Base-by-base conservation (phyloP, 53 echinoderm and acorn worm species). In the Echinarachnius parma region DNA sequence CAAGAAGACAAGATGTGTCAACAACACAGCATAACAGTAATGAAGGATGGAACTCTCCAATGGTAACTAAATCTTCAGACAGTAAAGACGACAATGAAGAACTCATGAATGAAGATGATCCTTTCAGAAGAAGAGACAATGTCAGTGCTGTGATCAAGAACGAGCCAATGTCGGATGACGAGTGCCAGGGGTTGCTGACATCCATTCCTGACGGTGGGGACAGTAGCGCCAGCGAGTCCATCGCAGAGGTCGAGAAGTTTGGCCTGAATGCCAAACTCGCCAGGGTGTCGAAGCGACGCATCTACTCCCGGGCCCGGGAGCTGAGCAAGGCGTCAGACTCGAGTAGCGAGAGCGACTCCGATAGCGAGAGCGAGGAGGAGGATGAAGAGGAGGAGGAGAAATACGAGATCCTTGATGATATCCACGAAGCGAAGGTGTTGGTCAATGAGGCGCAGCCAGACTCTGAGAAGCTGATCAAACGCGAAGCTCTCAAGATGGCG, bases 281-380 rank as follows among this genome's bases (percentile, higher is more conserved):
- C 1, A 31, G 77, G 10, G 62, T 77, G 21, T 56, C 58, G 19
- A 68, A 59, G 33, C 48, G 67, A 16, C 67, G 67, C 20, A 48
- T 48, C 25, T 80, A 80, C 48, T 57, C 67, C 24, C 47, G 48
- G 19, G 67, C 69, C 23, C 37, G 42, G 5, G 77, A 77, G 9
- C 36, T 61, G 21, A 26, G 5, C 25, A 28, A 78, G 19, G 28
- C 5, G 21, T 21, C 22, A 0, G 79, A 79, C 20, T 55, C 80
- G 14, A 67, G 59, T 31, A 48, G 60, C 24, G 69, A 69, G 28
- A 80, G 80, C 47, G 80, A 80, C 21, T 58, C 59, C 3, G 79
- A 78, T 34, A 36, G 36, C 37, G 64, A 66, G 16, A 78, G 75
- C 18, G 75, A 75, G 26, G 46, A 46, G 9, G 75, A 75, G 60